Conservation (phyloP, 2,797 vertebrate genomes). For the Coilia nasus region DNA sequence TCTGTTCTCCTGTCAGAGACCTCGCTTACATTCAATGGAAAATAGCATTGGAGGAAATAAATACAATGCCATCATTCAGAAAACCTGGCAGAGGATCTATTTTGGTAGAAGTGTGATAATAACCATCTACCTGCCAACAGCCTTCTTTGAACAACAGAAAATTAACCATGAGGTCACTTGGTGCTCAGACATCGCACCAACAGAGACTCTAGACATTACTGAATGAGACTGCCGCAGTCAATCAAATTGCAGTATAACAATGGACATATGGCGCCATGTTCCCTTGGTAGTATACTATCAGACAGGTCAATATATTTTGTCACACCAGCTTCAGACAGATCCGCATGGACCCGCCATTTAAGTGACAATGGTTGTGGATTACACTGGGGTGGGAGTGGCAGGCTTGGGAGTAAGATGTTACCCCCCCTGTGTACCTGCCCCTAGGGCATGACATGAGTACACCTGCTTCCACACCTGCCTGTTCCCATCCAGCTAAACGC, state of each 20-base stretch:
- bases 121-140: not conserved
- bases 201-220: not conserved
- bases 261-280: not conserved
- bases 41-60: constrained; percentile 9
- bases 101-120: not conserved
- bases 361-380: constrained; percentile 45
- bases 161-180: not conserved
- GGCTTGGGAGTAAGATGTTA: constrained; percentile 30
- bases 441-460: constrained; percentile 37
- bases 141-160: not conserved
- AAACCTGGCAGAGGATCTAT: not conserved
- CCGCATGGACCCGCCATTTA: constrained; percentile 2
- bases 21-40: not conserved
- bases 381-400: constrained; percentile 37
- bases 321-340: constrained; percentile 31
- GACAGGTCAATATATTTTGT: constrained; percentile 33
- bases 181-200: not conserved
- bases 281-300: not conserved
- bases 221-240: not conserved
- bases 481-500: constrained; percentile 21
- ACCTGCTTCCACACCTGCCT: constrained; percentile 54
- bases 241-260: not conserved
- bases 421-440: constrained; percentile 51
- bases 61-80: constrained; percentile 33
- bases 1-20: constrained; percentile 31